Conservation (phyloP, 2,113 vertebrate genomes). For the Hepsetus odoe region DNA sequence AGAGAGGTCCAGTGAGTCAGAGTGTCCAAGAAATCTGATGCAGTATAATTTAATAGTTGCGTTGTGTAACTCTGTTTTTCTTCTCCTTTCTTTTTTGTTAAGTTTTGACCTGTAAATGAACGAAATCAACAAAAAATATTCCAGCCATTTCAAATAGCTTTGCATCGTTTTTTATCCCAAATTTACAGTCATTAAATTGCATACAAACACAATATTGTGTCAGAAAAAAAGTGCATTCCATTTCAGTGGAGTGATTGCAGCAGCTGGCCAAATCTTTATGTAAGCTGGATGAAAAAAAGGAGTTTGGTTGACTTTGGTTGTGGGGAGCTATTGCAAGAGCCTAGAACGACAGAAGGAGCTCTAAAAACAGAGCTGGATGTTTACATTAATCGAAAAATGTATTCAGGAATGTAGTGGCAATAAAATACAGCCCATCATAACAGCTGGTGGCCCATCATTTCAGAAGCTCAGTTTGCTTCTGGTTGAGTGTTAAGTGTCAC, state of each 20-base stretch:
- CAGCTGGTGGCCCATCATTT: background rate
- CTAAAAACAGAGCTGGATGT: background rate
- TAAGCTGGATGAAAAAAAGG: slow-evolving; percentile 2
- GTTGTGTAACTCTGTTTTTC: background rate
- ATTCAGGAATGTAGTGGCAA: background rate
- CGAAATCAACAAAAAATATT: background rate
- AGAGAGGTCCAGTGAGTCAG: background rate
- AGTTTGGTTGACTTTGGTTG: background rate
- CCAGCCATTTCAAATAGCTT: background rate
- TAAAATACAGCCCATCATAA: background rate
- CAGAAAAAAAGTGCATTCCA: background rate
- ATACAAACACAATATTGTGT: background rate
- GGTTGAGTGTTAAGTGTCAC: background rate
- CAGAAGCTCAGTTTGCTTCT: background rate
- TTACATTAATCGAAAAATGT: background rate
- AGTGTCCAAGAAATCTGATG: background rate
- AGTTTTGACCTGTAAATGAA: background rate
- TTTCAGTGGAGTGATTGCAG: slow-evolving; percentile 12
- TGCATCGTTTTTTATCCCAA: background rate
- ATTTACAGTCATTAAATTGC: background rate
- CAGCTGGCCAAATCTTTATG: slow-evolving; percentile 22
- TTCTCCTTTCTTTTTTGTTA: background rate
- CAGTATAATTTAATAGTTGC: background rate
- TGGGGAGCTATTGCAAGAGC: slow-evolving; percentile 13
- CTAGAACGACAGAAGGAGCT: background rate